These are phyloP conservation scores for Rhagonycha fulva DNA, from an alignment of 2,888 invertebrate genomes.

Conservation along the genomic window DNA sequence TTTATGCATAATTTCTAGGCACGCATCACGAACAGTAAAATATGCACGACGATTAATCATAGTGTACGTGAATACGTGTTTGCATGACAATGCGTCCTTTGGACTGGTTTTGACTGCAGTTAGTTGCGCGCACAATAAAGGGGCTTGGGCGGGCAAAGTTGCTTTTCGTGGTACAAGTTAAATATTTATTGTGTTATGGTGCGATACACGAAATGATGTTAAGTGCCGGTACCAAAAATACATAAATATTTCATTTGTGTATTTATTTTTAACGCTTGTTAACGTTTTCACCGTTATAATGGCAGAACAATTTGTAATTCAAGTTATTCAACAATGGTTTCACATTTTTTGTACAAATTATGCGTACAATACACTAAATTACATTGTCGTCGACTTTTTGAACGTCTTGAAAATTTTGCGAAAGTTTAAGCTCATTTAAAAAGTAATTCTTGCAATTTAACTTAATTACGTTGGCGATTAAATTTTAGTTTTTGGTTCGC, in stretches of 20 bases:
- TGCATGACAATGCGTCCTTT: constrained; percentile 34
- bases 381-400: background rate
- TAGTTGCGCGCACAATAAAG: constrained; percentile 24
- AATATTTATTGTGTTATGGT: constrained; percentile 22
- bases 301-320: background rate
- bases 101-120: constrained; percentile 13
- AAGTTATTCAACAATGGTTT: background rate
- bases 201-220: constrained; percentile 1
- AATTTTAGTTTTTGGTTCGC: too few relatives aligned
- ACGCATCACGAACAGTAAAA: constrained; percentile 24
- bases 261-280: constrained; percentile 4
- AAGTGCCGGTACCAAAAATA: background rate
- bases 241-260: background rate
- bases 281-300: background rate
- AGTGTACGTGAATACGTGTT: constrained; percentile 26
- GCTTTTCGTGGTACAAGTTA: constrained; percentile 24
- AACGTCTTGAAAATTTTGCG: background rate
- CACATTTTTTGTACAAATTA: background rate
- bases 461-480: too few relatives aligned
- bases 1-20: constrained; percentile 18
- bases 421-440: background rate
- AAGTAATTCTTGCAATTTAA: background rate
- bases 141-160: constrained; percentile 24
- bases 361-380: background rate
- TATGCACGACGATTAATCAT: constrained; percentile 31